Evolutionary conservation across 2,888 invertebrate species (phyloP).

Genomic region (Eulithis prunata): DNA sequence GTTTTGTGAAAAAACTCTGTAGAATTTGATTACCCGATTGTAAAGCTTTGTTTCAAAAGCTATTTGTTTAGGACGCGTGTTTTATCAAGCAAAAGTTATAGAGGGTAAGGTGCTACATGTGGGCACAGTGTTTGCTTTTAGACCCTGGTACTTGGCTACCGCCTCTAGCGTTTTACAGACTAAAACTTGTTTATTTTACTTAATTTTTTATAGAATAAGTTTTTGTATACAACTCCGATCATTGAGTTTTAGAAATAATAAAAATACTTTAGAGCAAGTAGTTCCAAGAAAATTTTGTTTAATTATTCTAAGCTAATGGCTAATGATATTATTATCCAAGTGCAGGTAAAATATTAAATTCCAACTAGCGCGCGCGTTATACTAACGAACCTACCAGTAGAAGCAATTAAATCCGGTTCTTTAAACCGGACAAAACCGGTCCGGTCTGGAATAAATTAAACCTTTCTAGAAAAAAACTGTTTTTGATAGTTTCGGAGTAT

Average conservation of each 20-base stretch:
- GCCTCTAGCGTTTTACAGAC: background rate
- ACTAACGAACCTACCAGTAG: slow-evolving; percentile 40
- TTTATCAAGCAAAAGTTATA: slow-evolving; percentile 9
- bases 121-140: slow-evolving; percentile 16
- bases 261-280: background rate
- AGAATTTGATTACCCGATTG: slow-evolving; percentile 8
- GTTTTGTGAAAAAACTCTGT: slow-evolving; percentile 13
- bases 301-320: too few species aligned
- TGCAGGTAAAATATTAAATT: slow-evolving; percentile 50
- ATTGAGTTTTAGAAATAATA: background rate
- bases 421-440: slow-evolving; percentile 38
- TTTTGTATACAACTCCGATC: too few species aligned
- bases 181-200: background rate
- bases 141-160: slow-evolving; percentile 5
- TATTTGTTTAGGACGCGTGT: slow-evolving; percentile 28
- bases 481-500: background rate
- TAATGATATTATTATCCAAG: slow-evolving; percentile 3
- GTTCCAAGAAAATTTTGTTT: background rate
- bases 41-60: slow-evolving; percentile 20
- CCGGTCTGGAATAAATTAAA: slow-evolving; percentile 19
- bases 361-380: slow-evolving; percentile 44
- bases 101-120: slow-evolving; percentile 23
- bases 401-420: slow-evolving; percentile 49
- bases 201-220: background rate
- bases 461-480: slow-evolving; percentile 15